Conservation (phyloP, 2,797 vertebrate genomes). For the Darevskia nairensis region DNA sequence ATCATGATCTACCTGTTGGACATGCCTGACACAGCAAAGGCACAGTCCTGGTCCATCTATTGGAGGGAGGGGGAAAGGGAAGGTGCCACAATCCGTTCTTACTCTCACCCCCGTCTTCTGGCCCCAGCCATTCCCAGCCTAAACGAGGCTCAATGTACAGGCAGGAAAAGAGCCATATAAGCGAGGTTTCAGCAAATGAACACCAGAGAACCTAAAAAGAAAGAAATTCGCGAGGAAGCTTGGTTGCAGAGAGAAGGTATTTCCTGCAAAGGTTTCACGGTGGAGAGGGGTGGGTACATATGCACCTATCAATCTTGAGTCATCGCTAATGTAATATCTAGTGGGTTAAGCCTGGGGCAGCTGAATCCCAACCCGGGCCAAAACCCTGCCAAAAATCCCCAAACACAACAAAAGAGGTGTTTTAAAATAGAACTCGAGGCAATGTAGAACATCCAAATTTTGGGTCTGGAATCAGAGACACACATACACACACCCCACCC, state of each 20-base stretch:
- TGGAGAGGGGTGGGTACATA: background rate
- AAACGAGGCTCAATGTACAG: background rate
- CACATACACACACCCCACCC: background rate
- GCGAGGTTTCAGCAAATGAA: background rate
- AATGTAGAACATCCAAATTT: background rate
- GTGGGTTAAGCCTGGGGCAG: too few species aligned
- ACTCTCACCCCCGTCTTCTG: background rate
- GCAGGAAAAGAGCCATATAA: background rate
- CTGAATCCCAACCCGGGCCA: background rate
- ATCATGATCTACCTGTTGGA: too few species aligned
- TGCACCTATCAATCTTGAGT: background rate
- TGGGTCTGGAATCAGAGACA: background rate
- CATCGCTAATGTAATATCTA: background rate
- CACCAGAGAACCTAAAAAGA: too few species aligned
- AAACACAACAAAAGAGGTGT: background rate
- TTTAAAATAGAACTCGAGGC: background rate
- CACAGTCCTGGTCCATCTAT: background rate
- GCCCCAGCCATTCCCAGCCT: too few species aligned
- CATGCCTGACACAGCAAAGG: too few species aligned
- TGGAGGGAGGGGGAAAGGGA: too few species aligned
- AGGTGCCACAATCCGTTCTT: too few species aligned
- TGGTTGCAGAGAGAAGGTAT: too few species aligned
- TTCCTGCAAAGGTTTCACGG: too few species aligned
- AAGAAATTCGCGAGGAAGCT: background rate
- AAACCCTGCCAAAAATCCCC: background rate